A percentile compares a stretch with the other conserved stretches of the same genome.
phyloP scores from a whole-genome alignment of 2,113 vertebrate species.

The Phaethornis superciliosus region DNA sequence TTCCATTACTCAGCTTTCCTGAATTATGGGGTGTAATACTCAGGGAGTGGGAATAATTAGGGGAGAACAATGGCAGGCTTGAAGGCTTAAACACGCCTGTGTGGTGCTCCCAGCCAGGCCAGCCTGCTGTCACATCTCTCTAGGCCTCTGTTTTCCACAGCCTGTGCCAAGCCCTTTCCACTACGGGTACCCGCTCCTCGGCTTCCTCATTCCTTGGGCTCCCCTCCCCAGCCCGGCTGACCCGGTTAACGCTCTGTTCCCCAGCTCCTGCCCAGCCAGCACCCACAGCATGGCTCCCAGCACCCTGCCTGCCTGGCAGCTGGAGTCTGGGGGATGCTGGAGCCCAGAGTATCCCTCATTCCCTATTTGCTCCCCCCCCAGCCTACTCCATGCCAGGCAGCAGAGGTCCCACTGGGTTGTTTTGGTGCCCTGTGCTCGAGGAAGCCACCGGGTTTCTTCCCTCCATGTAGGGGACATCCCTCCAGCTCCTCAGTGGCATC shows the following conservation, averaged over 20 bases:
- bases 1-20: conserved; percentile 78
- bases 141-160: conserved; percentile 60
- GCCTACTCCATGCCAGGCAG: neutral
- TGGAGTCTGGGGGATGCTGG: neutral
- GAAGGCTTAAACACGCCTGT: conserved; percentile 60
- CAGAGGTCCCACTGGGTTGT: neutral
- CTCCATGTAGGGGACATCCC: neutral
- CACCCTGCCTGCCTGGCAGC: neutral
- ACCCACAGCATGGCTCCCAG: rapidly evolving
- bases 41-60: conserved; percentile 75
- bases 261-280: neutral
- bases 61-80: conserved; percentile 72
- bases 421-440: neutral
- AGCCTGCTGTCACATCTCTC: conserved; percentile 62
- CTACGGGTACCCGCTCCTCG: neutral
- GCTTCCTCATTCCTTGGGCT: conserved; percentile 56
- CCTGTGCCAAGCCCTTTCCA: conserved; percentile 47
- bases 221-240: neutral
- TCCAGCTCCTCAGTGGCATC: neutral
- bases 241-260: neutral
- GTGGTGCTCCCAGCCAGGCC: conserved; percentile 49
- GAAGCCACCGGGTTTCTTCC: neutral
- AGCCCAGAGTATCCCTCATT: rapidly evolving
- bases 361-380: neutral
- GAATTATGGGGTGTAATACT: conserved; percentile 78